These are phyloP conservation scores for Neocloeon triangulifer DNA, from an alignment of 1,140 invertebrate genomes.

Conservation along the genomic window DNA sequence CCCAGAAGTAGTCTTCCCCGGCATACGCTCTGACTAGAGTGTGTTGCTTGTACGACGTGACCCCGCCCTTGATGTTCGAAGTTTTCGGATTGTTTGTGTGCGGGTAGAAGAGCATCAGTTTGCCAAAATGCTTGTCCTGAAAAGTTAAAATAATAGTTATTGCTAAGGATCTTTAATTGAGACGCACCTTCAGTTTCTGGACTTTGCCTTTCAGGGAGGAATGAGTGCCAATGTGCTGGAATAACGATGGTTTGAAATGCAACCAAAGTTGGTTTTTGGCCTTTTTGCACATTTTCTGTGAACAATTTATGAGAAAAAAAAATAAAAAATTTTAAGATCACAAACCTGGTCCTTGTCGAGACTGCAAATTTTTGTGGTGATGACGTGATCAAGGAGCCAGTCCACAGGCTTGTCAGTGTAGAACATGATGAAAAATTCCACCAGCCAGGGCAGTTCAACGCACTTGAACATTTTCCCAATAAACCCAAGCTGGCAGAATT, in stretches of 20 bases:
- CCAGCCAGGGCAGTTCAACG: constrained; percentile 63
- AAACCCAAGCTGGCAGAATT: constrained; percentile 85
- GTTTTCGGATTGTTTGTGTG: constrained; percentile 53
- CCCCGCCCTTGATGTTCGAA: constrained; percentile 45
- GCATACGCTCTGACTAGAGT: constrained; percentile 61
- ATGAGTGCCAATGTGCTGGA: constrained; percentile 89
- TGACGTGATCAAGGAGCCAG: constrained; percentile 81
- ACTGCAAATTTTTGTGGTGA: constrained; percentile 76
- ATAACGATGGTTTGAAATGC: constrained; percentile 77
- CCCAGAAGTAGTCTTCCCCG: constrained; percentile 86
- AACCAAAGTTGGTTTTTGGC: constrained; percentile 61
- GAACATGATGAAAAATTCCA: constrained; percentile 88
- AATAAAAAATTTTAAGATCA: constrained; percentile 10
- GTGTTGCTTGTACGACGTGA: constrained; percentile 69
- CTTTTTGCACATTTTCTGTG: constrained; percentile 67
- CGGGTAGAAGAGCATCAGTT: constrained; percentile 56
- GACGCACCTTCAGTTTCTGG: constrained; percentile 73
- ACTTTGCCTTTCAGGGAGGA: constrained; percentile 93
- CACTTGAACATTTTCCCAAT: constrained; percentile 92
- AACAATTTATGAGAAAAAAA: constrained; percentile 10
- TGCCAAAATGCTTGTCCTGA: constrained; percentile 82
- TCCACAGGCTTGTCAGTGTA: constrained; percentile 93
- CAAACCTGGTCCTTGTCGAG: constrained; percentile 60
- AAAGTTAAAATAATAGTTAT: constrained; percentile 7
- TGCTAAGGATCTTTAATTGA: constrained; percentile 5